phyloP scores from a whole-genome alignment of 2,797 vertebrate species.

The Lacerta viridis region DNA sequence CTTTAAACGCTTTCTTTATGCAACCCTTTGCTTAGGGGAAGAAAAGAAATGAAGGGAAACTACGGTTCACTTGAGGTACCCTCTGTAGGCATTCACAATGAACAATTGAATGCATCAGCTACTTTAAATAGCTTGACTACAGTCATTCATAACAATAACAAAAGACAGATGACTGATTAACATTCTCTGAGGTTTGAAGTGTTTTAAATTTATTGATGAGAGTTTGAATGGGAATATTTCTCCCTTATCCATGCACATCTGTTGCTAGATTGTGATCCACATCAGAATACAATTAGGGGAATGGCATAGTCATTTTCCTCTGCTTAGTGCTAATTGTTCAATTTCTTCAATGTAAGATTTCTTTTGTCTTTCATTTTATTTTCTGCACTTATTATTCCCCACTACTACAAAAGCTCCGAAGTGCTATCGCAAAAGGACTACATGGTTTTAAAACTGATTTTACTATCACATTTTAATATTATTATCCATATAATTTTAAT shows the following conservation, averaged over 20 bases:
- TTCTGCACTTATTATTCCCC: background rate
- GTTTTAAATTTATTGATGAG: slow-evolving; percentile 49
- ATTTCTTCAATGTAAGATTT: slow-evolving; percentile 17
- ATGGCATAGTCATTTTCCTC: background rate
- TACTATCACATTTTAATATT: no score
- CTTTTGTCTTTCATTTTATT: slow-evolving; percentile 2
- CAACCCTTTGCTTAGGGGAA: slow-evolving; percentile 49
- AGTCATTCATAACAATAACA: slow-evolving; percentile 70
- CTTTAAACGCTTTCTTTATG: slow-evolving; percentile 55
- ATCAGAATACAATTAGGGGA: background rate
- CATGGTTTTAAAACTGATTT: no score
- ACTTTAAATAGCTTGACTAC: slow-evolving; percentile 68
- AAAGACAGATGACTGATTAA: slow-evolving; percentile 55
- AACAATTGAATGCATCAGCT: slow-evolving; percentile 69
- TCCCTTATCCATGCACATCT: slow-evolving; percentile 51
- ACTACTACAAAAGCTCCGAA: background rate
- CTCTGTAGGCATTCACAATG: slow-evolving; percentile 66
- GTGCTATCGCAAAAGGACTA: background rate
- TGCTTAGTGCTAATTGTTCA: slow-evolving; percentile 25
- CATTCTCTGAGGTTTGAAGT: slow-evolving; percentile 57
- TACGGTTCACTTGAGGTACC: slow-evolving; percentile 67
- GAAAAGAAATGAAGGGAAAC: slow-evolving; percentile 60
- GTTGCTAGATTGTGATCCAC: slow-evolving; percentile 33
- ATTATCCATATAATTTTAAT: no score
- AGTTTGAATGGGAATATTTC: slow-evolving; percentile 46